Evolutionary conservation across 2,113 vertebrate genomes (phyloP).

Genomic region (Gallinago paraguaiae): DNA sequence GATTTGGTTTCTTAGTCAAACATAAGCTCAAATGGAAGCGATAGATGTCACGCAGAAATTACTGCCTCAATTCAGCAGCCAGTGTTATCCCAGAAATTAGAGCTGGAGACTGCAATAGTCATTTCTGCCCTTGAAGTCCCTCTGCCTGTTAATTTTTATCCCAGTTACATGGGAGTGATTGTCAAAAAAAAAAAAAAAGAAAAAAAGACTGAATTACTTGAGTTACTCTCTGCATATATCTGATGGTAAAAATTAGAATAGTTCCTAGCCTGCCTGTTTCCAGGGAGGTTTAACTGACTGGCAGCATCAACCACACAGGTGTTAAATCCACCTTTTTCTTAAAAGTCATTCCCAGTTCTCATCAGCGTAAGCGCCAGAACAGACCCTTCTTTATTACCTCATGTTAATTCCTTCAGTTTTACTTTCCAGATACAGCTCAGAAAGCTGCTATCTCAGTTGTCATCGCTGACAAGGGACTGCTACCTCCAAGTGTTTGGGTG

Average conservation of each 20-base stretch:
- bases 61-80: background rate
- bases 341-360: background rate
- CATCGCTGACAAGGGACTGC: background rate
- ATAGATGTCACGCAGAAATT: background rate
- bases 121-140: background rate
- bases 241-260: background rate
- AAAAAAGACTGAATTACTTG: background rate
- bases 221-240: background rate
- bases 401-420: background rate
- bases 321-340: background rate
- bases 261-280: background rate
- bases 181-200: background rate
- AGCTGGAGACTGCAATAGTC: background rate
- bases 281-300: background rate
- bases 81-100: slow-evolving; percentile 23
- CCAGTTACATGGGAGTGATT: background rate
- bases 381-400: background rate
- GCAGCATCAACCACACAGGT: background rate
- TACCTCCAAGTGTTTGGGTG: background rate
- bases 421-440: background rate
- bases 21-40: background rate
- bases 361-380: background rate
- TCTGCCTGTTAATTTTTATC: slow-evolving; percentile 14
- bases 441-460: background rate
- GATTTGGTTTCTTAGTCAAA: background rate